These are phyloP conservation scores for Dysmachus trigonus DNA, from an alignment of 2,888 invertebrate species.

Conservation along the genomic window DNA sequence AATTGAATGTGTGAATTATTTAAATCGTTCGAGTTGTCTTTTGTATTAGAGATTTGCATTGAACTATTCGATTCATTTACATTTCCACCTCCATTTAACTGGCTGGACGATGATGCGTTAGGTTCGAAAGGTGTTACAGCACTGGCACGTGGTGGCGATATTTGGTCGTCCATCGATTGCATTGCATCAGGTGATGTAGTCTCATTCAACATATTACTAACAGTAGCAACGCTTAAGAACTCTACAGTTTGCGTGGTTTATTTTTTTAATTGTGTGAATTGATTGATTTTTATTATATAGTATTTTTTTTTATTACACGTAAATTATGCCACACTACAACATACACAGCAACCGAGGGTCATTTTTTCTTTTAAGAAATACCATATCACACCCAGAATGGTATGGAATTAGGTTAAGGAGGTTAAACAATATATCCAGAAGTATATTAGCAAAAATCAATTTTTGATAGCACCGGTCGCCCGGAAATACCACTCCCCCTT, in stretches of 20 bases:
- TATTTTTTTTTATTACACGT: not conserved
- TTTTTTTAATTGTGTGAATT: conserved; percentile 10
- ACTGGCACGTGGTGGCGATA: conserved; percentile 51
- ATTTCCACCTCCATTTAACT: conserved; percentile 40
- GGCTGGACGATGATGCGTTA: conserved; percentile 48
- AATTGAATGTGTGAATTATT: conserved; percentile 29
- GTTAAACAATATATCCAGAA: not conserved
- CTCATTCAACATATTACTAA: conserved; percentile 48
- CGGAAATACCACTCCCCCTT: not conserved
- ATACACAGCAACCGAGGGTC: not conserved
- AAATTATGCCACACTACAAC: conserved; percentile 24
- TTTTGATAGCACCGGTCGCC: not conserved
- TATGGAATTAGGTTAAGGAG: conserved; percentile 12
- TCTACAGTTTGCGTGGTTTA: not conserved
- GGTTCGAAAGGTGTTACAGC: conserved; percentile 50
- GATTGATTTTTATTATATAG: conserved; percentile 33
- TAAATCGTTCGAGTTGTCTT: conserved; percentile 41
- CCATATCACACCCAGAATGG: not conserved
- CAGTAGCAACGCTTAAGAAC: not conserved
- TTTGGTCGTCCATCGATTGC: conserved; percentile 50
- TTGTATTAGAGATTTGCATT: conserved; percentile 20
- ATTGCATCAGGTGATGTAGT: conserved; percentile 51
- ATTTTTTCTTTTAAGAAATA: not conserved
- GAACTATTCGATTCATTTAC: conserved; percentile 10
- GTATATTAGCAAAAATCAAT: conserved; percentile 4